Base-by-base conservation (phyloP, 1,140 invertebrate species). In the Heliconius nattereri region DNA sequence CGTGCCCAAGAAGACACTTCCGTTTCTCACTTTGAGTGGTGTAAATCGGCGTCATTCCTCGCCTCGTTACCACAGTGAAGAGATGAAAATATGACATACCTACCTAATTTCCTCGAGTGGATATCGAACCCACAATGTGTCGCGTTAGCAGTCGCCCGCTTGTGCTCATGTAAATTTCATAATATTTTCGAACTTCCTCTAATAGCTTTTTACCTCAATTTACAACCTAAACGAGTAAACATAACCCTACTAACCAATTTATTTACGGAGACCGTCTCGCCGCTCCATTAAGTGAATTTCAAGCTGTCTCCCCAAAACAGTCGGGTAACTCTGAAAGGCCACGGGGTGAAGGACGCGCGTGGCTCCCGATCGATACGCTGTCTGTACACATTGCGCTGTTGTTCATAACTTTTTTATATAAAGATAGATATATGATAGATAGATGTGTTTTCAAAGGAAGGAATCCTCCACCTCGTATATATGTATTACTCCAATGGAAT, bases 331-430 rank as follows among this genome's bases (percentile, higher is more conserved):
- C 78, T 70, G 78, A 89, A 91, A 91, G 90, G 90, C 86, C 89
- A 92, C 86, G 89, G 84, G 90, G 90, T 91, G 89, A 92, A 92
- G 89, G 90, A 92, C 90, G 89, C 81, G 83, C 85, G 73, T 79
- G 84, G 79, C 75, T 45, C 57, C 40, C 84, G 89, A 90, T 91
- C 89, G 89, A 90, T 91, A 89, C 84, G 23, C 57, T 49, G 83
- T 85, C 85, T 86, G 81, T 40, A 52, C 49, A 73, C 49, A 66
- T 29, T 66, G 60, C 60, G 49, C 49, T 66, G 23, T 26, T 66
- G 60, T 66, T 26, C 60, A 66, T n/a, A 7, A 45, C 40, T 8
- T 11, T 66, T 66, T 13, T 29, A 29, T 66, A 52, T 52, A 20
- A 8, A 20, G 49, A 52, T 26, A 66, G 1, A 66, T 7, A 37